These are phyloP conservation scores for Diplodus sargus DNA, from an alignment of 2,797 vertebrate genomes.

Conservation along the genomic window DNA sequence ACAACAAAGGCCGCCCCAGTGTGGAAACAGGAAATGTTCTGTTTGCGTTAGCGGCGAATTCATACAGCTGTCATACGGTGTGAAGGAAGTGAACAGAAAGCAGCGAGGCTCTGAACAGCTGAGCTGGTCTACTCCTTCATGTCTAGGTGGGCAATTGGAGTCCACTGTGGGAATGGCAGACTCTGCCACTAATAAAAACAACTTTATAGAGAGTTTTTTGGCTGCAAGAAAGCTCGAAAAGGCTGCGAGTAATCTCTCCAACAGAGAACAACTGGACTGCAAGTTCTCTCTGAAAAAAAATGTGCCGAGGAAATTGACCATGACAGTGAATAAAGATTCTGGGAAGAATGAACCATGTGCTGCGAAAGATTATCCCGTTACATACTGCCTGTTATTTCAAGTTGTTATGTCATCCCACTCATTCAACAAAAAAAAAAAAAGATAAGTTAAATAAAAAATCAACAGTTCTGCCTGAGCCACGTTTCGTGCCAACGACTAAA, in stretches of 20 bases:
- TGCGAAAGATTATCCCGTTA: not conserved
- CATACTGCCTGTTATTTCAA: not conserved
- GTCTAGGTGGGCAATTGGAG: too few relatives aligned
- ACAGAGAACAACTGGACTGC: not conserved
- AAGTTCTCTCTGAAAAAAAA: not conserved
- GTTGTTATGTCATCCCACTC: not conserved
- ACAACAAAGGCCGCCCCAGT: not conserved
- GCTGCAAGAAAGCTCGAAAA: not conserved
- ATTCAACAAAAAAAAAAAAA: not conserved
- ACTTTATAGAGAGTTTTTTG: not conserved
- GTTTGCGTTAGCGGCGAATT: not conserved
- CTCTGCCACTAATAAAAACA: not conserved
- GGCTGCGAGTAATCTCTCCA: not conserved
- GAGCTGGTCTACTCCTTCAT: not conserved
- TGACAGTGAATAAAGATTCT: not conserved
- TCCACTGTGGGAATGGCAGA: not conserved
- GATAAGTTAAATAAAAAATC: not conserved
- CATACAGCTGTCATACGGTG: not conserved
- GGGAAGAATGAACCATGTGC: not conserved
- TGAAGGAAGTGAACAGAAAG: not conserved
- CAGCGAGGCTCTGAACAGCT: not conserved
- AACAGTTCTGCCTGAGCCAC: not conserved
- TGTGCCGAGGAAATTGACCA: not conserved
- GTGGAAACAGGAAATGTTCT: not conserved
- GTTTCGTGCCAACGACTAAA: slow-evolving; percentile 10